Evolutionary conservation across 2,113 vertebrate species (phyloP).

Genomic region (Nothobranchius furzeri): DNA sequence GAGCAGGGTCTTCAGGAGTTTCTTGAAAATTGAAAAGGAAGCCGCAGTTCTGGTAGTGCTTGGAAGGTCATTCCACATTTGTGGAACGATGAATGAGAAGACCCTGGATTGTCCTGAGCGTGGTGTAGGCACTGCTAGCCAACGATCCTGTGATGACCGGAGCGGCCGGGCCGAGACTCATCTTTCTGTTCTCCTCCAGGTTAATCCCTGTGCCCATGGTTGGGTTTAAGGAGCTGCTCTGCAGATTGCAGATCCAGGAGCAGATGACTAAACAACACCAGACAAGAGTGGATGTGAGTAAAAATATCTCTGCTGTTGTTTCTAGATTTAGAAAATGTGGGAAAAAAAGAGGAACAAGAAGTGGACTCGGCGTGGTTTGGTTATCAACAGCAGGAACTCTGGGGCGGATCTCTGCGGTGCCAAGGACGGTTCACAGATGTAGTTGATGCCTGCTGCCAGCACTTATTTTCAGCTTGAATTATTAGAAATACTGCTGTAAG

Average conservation of each 20-base stretch:
- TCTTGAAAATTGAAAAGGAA: too few relatives aligned
- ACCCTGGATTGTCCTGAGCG: too few relatives aligned
- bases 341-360: background rate
- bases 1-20: too few relatives aligned
- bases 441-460: slow-evolving; percentile 4
- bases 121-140: too few relatives aligned
- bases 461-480: slow-evolving; percentile 10
- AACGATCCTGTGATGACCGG: too few relatives aligned
- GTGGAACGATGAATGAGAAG: too few relatives aligned
- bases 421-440: slow-evolving; percentile 52
- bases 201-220: slow-evolving; percentile 98
- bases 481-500: slow-evolving; percentile 5
- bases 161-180: too few relatives aligned
- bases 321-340: background rate
- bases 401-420: slow-evolving; percentile 12
- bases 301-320: slow-evolving; percentile 3
- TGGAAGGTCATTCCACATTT: too few relatives aligned
- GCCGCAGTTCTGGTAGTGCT: too few relatives aligned
- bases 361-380: background rate
- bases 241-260: slow-evolving; percentile 94
- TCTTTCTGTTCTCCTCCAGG: slow-evolving; percentile 62
- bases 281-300: slow-evolving; percentile 92
- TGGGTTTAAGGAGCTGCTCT: slow-evolving; percentile 92
- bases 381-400: slow-evolving; percentile 23
- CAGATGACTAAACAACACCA: slow-evolving; percentile 99